Evolutionary conservation across 2,888 invertebrate genomes (phyloP), one percentile per base, ranked within the genome.

Genomic region (Drosophila ustulata): DNA sequence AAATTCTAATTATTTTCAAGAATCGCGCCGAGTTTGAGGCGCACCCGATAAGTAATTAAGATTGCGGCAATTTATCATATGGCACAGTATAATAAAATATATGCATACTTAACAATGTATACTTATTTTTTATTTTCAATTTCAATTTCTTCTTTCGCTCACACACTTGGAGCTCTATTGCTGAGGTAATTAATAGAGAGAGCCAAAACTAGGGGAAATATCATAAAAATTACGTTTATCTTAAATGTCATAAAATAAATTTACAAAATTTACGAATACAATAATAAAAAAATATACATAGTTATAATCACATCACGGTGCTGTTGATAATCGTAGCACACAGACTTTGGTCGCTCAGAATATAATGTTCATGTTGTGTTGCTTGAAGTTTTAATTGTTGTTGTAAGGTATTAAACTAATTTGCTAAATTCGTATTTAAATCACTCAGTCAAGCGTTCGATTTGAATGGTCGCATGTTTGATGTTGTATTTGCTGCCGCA

Each of bases 391-490:
- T 3, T 9, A 32, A 6, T n/a, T 39, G 50, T n/a, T 55, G 13
- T 52, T 37, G n/a, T 23, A 66, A 66, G 49, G 53, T 72, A 75
- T 74, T 74, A 71, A 79, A 58, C 62, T 63, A 66, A 66, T 50
- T 56, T 32, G 37, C 64, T 65, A 65, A 50, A 59, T 64, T 25
- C 30, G 53, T 59, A 46, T 62, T 66, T 68, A 56, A 66, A 69
- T 82, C 84, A 86, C 52, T 79, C 68, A 69, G 82, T 69, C 64
- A 76, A 58, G 53, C 88, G 89, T 79, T 92, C 92, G 57, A 92
- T 91, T 89, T 92, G 92, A 71, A 92, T 90, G 37, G 92, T 92
- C 64, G 90, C 87, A 78, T 92, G 92, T 55, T 91, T 90, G 64
- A 92, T 91, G 66, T 91, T 87, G 74, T 90, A 92, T 66, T 88